phyloP scores from a whole-genome alignment of 2,113 vertebrate genomes.

The Neodon shergylaensis region DNA sequence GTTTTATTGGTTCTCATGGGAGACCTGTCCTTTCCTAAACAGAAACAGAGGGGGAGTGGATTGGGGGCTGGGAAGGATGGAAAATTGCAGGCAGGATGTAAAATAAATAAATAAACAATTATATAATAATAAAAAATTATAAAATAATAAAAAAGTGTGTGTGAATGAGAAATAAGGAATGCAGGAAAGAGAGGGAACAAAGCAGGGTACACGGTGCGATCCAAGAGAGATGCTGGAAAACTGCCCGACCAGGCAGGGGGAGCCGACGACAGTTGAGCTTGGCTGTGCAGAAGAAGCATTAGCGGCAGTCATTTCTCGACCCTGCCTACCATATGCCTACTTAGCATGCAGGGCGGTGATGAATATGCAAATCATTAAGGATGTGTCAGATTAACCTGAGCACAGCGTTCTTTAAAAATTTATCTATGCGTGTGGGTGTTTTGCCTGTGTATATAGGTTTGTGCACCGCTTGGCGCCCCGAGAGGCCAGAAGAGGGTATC shows the following conservation, averaged over 20 bases:
- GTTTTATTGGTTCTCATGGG: neutral
- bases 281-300: neutral
- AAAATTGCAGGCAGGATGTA: neutral
- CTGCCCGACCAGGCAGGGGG: neutral
- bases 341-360: neutral
- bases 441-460: neutral
- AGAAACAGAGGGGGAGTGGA: neutral
- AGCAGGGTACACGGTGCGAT: neutral
- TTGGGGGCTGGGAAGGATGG: neutral
- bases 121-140: no score
- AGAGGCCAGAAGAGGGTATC: neutral
- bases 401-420: neutral
- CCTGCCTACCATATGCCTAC: constrained; percentile 48
- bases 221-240: neutral
- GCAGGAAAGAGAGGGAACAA: neutral
- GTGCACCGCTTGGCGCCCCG: neutral
- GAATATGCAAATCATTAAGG: constrained; percentile 16
- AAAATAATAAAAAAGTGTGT: neutral
- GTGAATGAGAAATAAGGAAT: neutral
- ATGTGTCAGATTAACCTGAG: neutral
- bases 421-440: neutral
- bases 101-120: neutral
- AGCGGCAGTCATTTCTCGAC: neutral
- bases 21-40: neutral
- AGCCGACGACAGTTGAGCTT: neutral